Evolutionary conservation across 92 coral and sea anemone genomes (phyloP).

Genomic region (Phenganax marumi): DNA sequence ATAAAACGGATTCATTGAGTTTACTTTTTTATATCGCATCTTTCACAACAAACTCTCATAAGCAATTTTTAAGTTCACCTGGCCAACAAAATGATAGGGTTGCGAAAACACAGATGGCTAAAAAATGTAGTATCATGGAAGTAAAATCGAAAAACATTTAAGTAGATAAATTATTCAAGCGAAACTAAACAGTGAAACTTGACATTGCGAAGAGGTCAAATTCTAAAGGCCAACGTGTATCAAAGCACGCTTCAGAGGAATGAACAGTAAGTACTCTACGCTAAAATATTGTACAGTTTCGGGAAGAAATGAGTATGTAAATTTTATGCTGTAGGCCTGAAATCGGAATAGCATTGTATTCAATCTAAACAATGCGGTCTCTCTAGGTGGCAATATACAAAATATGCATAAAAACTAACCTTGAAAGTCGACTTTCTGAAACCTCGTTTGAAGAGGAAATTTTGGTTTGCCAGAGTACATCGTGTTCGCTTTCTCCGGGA

Average conservation of each 20-base stretch:
- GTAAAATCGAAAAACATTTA: not conserved
- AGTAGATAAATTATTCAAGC: conserved; percentile 1
- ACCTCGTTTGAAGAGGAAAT: conserved; percentile 68
- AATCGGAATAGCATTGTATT: not conserved
- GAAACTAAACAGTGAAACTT: not conserved
- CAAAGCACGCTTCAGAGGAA: not conserved
- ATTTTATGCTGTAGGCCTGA: not conserved
- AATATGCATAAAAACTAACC: conserved; percentile 62
- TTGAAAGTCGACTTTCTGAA: conserved; percentile 64
- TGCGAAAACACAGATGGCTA: not conserved
- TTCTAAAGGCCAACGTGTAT: not conserved
- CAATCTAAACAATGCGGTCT: not conserved
- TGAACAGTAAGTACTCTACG: not conserved
- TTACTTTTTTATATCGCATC: too few relatives aligned
- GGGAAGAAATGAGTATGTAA: not conserved
- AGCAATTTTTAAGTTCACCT: not conserved
- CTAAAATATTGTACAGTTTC: not conserved
- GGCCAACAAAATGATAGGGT: not conserved
- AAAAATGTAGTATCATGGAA: not conserved
- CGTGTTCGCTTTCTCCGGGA: conserved; percentile 60
- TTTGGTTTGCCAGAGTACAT: conserved; percentile 61
- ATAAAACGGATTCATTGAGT: not conserved
- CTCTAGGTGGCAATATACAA: conserved; percentile 37
- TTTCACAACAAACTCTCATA: too few relatives aligned
- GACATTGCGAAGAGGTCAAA: not conserved